Percentiles rank a stretch among this genome's conserved stretches.
phyloP scores from a whole-genome alignment of 2,888 invertebrate genomes.

The Cephus spinipes region DNA sequence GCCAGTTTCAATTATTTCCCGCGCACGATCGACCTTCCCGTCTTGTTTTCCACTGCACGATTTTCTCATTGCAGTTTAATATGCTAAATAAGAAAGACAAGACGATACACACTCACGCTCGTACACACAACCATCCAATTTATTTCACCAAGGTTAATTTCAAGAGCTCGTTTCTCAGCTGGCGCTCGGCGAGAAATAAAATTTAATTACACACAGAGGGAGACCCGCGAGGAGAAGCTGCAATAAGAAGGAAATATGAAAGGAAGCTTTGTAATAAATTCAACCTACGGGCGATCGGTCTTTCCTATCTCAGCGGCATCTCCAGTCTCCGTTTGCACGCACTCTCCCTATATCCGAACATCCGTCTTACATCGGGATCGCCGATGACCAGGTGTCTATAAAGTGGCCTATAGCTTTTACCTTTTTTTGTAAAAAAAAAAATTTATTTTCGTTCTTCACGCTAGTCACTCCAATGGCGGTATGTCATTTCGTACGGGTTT shows the following conservation, averaged over 20 bases:
- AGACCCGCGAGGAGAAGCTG: conserved; percentile 11
- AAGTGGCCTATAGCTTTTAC: neutral
- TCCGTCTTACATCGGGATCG: neutral
- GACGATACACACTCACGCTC: neutral
- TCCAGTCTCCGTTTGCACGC: neutral
- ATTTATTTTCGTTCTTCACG: neutral
- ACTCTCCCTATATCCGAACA: neutral
- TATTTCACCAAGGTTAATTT: conserved; percentile 39
- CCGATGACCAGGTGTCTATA: neutral
- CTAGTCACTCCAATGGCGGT: neutral
- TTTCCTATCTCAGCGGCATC: conserved; percentile 28
- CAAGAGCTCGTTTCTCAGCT: conserved; percentile 34
- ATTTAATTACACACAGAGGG: conserved; percentile 38
- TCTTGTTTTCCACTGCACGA: neutral
- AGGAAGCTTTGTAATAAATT: conserved; percentile 39
- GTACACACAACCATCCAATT: conserved; percentile 31
- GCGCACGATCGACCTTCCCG: neutral
- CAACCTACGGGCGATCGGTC: conserved; percentile 35
- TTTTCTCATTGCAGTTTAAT: neutral
- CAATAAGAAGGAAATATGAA: conserved; percentile 32
- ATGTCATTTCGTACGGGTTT: neutral
- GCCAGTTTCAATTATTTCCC: neutral
- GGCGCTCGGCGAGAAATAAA: conserved; percentile 30
- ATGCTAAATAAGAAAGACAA: neutral
- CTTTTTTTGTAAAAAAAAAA: no score